Evolutionary conservation across 2,797 vertebrate genomes (phyloP).

Genomic region (Cryptoblepharus egeriae): DNA sequence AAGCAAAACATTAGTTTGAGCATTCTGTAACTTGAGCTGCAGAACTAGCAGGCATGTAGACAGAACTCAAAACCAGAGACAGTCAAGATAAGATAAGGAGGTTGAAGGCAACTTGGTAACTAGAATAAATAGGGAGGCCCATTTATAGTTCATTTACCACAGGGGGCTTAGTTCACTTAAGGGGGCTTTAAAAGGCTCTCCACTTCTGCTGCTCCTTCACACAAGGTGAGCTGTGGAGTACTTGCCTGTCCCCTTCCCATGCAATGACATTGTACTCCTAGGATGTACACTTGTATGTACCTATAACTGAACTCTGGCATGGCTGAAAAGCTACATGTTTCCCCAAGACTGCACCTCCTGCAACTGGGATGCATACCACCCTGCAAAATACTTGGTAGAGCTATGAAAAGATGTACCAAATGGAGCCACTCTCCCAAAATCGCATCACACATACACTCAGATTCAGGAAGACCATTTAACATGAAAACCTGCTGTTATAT

Average conservation of each 20-base stretch:
- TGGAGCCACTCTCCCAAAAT: not conserved
- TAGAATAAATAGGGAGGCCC: not conserved
- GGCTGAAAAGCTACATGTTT: not conserved
- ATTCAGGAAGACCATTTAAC: not conserved
- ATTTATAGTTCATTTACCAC: not conserved
- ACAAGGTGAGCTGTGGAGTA: constrained; percentile 1
- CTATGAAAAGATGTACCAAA: not conserved
- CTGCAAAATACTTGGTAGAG: not conserved
- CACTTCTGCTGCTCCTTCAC: constrained; percentile 12
- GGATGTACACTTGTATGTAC: fast-evolving
- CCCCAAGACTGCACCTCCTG: not conserved
- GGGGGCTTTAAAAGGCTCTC: not conserved
- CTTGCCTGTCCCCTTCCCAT: not conserved
- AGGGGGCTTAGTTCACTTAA: constrained; percentile 8
- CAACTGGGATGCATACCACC: not conserved
- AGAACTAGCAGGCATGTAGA: not conserved
- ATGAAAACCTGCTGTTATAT: not conserved
- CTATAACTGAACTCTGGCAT: not conserved
- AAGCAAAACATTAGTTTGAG: not conserved
- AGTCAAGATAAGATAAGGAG: constrained; percentile 19
- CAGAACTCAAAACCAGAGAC: not conserved
- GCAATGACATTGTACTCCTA: not conserved
- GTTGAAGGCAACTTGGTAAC: not conserved
- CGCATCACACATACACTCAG: not conserved
- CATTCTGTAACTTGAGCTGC: constrained; percentile 12